Percentiles rank a stretch among this genome's conserved stretches.
Evolutionary conservation across 2,888 invertebrate genomes (phyloP).

Genomic region (Charanyca ferruginea): DNA sequence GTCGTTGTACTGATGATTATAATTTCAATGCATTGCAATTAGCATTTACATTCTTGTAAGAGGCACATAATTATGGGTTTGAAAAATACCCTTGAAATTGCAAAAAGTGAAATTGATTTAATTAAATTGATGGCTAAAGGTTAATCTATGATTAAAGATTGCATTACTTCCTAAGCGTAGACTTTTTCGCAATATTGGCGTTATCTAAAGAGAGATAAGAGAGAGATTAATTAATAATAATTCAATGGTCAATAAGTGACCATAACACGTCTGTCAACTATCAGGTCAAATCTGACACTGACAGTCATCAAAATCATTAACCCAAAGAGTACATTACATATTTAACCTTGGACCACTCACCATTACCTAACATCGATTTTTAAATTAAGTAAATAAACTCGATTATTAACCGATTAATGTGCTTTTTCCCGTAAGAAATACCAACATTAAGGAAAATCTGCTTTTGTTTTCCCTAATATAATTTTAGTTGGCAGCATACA

Average conservation of each 20-base stretch:
- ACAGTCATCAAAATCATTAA: neutral
- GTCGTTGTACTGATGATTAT: constrained; percentile 38
- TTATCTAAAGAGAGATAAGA: neutral
- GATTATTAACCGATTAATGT: neutral
- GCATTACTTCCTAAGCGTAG: neutral
- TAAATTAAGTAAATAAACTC: neutral
- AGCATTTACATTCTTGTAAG: constrained; percentile 42
- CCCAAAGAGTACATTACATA: too few species aligned
- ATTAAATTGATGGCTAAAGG: constrained; percentile 25
- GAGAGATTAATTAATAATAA: neutral
- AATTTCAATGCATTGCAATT: constrained; percentile 49
- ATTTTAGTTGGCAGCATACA: constrained; percentile 10
- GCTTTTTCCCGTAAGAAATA: neutral
- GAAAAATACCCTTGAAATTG: constrained; percentile 43
- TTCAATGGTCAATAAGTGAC: neutral
- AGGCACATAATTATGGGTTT: constrained; percentile 33
- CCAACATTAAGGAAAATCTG: constrained; percentile 26
- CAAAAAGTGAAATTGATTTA: constrained; percentile 19
- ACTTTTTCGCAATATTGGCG: neutral
- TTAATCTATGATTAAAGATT: constrained; percentile 15
- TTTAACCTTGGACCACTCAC: neutral
- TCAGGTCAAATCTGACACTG: constrained; percentile 26
- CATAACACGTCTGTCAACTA: constrained; percentile 14
- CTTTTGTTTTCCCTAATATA: neutral
- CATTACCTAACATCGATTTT: constrained; percentile 26